Conservation (phyloP, 1,140 invertebrate species). For the Goniozus legneri region DNA sequence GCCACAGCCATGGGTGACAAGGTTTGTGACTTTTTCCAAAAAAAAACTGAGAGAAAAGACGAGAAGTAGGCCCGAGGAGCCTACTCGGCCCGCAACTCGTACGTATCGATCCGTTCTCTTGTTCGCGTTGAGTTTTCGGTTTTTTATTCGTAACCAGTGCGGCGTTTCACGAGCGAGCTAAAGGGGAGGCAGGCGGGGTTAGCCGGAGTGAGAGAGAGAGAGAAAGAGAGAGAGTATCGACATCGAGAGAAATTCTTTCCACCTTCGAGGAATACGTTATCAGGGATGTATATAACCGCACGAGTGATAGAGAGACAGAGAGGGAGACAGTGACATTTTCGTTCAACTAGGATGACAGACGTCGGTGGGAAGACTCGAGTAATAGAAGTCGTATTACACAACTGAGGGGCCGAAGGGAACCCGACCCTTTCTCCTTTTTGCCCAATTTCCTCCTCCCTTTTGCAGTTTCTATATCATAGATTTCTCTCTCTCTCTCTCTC, state of each 20-base stretch:
- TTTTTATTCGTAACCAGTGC: not conserved
- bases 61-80: conserved; percentile 12
- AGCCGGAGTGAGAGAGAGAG: conserved; percentile 15
- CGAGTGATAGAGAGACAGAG: too few species aligned
- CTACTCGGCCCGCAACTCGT: conserved; percentile 5
- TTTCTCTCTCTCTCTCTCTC: not conserved
- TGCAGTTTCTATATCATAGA: too few species aligned
- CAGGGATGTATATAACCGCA: too few species aligned
- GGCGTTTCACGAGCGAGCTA: not conserved
- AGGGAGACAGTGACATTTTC: too few species aligned
- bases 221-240: not conserved
- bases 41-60: not conserved
- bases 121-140: conserved; percentile 2
- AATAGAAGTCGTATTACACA: not conserved
- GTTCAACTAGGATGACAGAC: too few species aligned
- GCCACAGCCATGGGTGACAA: conserved; percentile 52
- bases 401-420: too few species aligned
- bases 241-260: conserved; percentile 3
- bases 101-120: not conserved
- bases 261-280: too few species aligned
- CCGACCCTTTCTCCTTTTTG: not conserved
- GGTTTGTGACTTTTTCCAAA: conserved; percentile 37
- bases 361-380: too few species aligned
- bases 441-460: not conserved
- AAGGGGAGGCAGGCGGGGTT: not conserved